Evolutionary conservation across 2,888 invertebrate genomes (phyloP), one percentile per base, ranked within the genome.

Genomic region (Phengaris alcon): DNA sequence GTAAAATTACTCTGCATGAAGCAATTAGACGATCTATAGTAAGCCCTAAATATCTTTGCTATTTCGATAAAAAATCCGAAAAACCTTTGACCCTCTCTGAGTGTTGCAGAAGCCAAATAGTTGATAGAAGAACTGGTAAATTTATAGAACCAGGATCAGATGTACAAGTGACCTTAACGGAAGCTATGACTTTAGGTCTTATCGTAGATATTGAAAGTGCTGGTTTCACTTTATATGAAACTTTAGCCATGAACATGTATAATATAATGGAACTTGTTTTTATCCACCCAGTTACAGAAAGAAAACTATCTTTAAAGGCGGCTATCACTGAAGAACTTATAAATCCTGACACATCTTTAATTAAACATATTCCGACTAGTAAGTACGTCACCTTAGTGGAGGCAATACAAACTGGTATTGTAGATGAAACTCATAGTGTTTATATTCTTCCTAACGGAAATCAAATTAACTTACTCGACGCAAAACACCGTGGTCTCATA

Each of bases 171-270:
- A 93, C 96, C 9, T 86, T 98, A 6, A 95, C 95, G 46, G 95
- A 96, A 83, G 97, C 98, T 0, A 93, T 98, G 86, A 95, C 96
- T 78, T 87, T 95, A 81, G 97, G 97, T 6, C 91, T 97, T 73
- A 96, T 98, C 77, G 95, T 98, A n/a, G 97, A 98, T 83, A 97
- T 97, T 80, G 96, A 98, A 92, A 96, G 95, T 80, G 96, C 96
- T 55, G 95, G 96, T 75, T 97, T 98, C 85, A 96, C 97, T 35
- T 87, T 98, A 0, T 97, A 97, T 82, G 97, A 97, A 82, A 94
- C 96, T 0, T 87, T 98, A 77, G 94, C 95, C 68, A 97, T 97
- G 96, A 95, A 96, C 73, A 94, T 98, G 84, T 97, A 97, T 85
- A 95, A 97, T 79, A 90, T 94, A 3, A 89, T 94, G 1, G 94